Evolutionary conservation across 2,888 invertebrate species (phyloP), one percentile per base, ranked within the genome.

Genomic region (Cataglyphis rosenhaueri): DNA sequence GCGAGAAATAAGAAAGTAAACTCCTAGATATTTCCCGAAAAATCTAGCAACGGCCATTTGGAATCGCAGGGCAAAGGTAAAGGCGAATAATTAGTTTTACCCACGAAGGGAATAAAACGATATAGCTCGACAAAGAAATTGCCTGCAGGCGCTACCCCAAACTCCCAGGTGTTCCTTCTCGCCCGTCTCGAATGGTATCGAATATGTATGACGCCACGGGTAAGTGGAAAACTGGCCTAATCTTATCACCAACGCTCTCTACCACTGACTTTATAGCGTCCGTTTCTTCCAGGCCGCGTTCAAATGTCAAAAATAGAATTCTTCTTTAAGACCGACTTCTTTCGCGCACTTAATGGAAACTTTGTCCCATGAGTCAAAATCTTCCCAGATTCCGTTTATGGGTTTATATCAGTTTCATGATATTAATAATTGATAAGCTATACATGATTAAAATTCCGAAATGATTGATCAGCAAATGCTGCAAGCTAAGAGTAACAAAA

Each of bases 151-250:
- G 71, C 29, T 32, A 48, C 25, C 55, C 32, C 75, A 61, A 84
- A 86, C 86, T 88, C 87, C 84, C 87, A 86, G 76, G 84, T 87
- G 88, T 83, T 90, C 82, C 64, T 57, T 32, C 59, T 52, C 68
- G 52, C 57, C 29, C 64, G 71, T 44, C 76, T 59, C 65, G 66
- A 88, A 88, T 76, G 70, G 74, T 87, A 90, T 90, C 85, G 85
- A 90, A 90, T 90, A 91, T 90, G 88, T 90, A 90, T 87, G 88
- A 89, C 84, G 75, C 66, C 62, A 79, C 76, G 64, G 74, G 70
- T 73, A 78, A 70, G 44, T 84, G 75, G 83, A 85, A 88, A 88
- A 87, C 79, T 86, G 79, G 82, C 84, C 83, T 90, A 87, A 89
- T 90, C 86, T 86, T 86, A 86, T 90, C 86, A 87, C 86, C 86